Evolutionary conservation across 37 sponge, comb jelly and placozoan genomes (phyloP).

Genomic region (Halichondria panicea): DNA sequence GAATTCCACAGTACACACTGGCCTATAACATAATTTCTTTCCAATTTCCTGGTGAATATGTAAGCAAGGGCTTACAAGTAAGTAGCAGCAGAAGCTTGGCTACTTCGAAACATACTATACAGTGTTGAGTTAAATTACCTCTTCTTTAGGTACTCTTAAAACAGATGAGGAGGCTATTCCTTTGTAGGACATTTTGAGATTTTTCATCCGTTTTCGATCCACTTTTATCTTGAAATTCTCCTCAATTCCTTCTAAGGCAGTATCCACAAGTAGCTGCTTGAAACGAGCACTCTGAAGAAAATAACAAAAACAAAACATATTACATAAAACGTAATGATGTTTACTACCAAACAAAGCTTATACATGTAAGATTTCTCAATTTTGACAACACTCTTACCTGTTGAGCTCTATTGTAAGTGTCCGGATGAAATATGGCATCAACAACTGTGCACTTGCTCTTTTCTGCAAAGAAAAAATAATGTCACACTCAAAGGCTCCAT

Average conservation of each 20-base stretch:
- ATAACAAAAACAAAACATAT: not conserved
- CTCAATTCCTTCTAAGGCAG: slow-evolving; percentile 77
- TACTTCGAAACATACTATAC: no score
- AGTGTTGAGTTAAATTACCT: slow-evolving; percentile 15
- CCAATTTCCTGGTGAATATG: no score
- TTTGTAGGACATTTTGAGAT: slow-evolving; percentile 77
- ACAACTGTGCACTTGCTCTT: slow-evolving; percentile 64
- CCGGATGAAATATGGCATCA: slow-evolving; percentile 75
- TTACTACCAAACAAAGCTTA: not conserved
- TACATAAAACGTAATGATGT: not conserved
- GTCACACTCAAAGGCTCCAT: not conserved
- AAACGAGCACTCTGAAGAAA: slow-evolving; percentile 64
- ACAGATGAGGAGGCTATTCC: slow-evolving; percentile 65
- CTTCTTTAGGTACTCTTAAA: slow-evolving; percentile 54
- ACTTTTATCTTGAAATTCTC: slow-evolving; percentile 41
- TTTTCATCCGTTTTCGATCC: slow-evolving; percentile 43
- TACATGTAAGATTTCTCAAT: not conserved
- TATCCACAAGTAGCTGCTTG: slow-evolving; percentile 72
- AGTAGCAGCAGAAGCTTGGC: no score
- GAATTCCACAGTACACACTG: no score
- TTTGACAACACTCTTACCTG: slow-evolving; percentile 12
- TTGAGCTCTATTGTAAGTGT: slow-evolving; percentile 48
- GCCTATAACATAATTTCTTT: no score
- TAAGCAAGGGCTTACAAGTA: no score
- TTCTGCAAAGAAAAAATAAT: slow-evolving; percentile 13